Evolutionary conservation across 2,113 vertebrate genomes (phyloP).

Genomic region (Sakesphorus luctuosus): DNA sequence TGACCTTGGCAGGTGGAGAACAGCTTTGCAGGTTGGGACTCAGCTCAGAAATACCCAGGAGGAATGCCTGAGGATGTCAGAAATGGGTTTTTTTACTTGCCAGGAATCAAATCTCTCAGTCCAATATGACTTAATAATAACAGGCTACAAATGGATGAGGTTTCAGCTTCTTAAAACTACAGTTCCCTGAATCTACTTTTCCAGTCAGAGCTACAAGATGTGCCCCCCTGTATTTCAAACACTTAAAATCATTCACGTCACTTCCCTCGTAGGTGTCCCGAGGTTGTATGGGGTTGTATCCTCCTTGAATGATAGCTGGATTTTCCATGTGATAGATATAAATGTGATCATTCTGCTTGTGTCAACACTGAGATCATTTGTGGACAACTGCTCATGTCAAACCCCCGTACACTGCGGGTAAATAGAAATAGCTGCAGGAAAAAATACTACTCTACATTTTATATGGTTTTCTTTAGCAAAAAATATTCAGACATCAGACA

Average conservation of each 20-base stretch:
- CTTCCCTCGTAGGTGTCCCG: background rate
- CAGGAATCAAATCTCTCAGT: fast-evolving
- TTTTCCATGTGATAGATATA: background rate
- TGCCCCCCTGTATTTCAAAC: background rate
- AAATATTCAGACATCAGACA: background rate
- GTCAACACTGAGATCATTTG: background rate
- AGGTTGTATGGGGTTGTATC: background rate
- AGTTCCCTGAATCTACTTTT: background rate
- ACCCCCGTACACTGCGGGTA: background rate
- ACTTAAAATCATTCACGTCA: background rate
- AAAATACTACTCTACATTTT: background rate
- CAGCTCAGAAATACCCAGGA: background rate
- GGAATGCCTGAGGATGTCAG: background rate
- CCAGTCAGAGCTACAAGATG: background rate
- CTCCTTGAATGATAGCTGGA: background rate
- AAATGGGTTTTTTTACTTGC: background rate
- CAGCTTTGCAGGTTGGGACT: background rate
- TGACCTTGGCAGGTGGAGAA: background rate
- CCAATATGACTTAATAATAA: background rate
- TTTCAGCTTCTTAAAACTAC: background rate
- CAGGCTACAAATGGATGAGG: background rate
- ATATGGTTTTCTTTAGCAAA: background rate
- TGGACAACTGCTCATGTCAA: background rate
- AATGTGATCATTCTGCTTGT: background rate
- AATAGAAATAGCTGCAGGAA: background rate